phyloP scores from a whole-genome alignment of 1,140 invertebrate genomes.

The Drosophila quadrilineata region DNA sequence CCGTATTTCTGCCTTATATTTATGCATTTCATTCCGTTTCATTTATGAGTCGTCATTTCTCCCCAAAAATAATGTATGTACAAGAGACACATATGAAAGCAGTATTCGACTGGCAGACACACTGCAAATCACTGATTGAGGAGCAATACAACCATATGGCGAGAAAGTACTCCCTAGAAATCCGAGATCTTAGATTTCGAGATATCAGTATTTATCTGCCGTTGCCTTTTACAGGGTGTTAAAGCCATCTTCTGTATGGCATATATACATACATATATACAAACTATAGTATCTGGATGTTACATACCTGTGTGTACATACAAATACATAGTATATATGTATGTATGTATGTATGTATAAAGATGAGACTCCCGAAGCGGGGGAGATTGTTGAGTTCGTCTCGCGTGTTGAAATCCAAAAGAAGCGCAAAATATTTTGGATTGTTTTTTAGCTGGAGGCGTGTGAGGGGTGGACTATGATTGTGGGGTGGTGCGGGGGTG shows the following conservation, averaged over 20 bases:
- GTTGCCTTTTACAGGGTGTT: no score
- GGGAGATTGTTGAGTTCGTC: not conserved
- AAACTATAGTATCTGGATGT: no score
- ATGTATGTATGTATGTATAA: not conserved
- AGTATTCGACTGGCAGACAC: conserved; percentile 15
- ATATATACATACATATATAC: no score
- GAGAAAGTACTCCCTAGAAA: no score
- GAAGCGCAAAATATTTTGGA: conserved; percentile 60
- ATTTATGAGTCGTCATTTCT: conserved; percentile 74
- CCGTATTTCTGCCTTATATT: conserved; percentile 17
- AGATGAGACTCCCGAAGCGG: conserved; percentile 4
- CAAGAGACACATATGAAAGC: no score
- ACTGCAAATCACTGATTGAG: no score
- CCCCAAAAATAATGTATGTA: conserved; percentile 34
- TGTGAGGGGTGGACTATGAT: not conserved
- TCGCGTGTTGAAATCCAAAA: conserved; percentile 67
- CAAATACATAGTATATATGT: not conserved
- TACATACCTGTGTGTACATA: not conserved
- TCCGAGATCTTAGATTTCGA: no score
- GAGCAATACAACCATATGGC: no score
- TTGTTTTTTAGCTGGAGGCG: conserved; percentile 56
- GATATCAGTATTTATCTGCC: no score
- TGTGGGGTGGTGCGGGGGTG: not conserved
- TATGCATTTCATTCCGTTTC: conserved; percentile 63
- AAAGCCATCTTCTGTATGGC: no score